These are phyloP conservation scores for Cryptocheilus praepositus DNA, from an alignment of 2,888 invertebrate genomes.

Conservation along the genomic window DNA sequence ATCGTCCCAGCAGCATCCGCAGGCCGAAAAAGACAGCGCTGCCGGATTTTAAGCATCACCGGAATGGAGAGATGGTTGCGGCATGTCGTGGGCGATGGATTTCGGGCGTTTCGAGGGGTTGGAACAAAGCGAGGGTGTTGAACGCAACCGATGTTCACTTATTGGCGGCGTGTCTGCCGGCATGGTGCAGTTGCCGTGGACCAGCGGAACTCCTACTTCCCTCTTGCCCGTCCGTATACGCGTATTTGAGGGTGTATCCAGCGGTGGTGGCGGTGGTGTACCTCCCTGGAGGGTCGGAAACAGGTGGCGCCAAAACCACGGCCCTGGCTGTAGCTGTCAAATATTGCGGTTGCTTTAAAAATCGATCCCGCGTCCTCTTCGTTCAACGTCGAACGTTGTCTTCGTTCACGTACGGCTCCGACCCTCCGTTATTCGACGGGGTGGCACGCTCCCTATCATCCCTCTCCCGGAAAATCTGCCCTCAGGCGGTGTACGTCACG, in stretches of 20 bases:
- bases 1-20: too few species aligned
- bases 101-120: constrained; percentile 52
- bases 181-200: constrained; percentile 67
- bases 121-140: constrained; percentile 64
- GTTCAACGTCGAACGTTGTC: constrained; percentile 10
- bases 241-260: constrained; percentile 24
- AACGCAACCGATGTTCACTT: constrained; percentile 74
- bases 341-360: constrained; percentile 73
- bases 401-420: not conserved
- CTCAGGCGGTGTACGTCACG: not conserved
- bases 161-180: constrained; percentile 74
- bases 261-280: constrained; percentile 17
- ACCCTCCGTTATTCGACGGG: constrained; percentile 27
- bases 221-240: constrained; percentile 47
- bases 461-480: constrained; percentile 25
- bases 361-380: constrained; percentile 65
- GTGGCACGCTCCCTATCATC: constrained; percentile 32
- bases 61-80: constrained; percentile 47
- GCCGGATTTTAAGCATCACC: not conserved
- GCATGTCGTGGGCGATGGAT: constrained; percentile 60
- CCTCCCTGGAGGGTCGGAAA: constrained; percentile 57
- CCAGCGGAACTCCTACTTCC: constrained; percentile 55
- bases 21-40: too few species aligned
- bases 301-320: constrained; percentile 72
- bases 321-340: constrained; percentile 69